These are phyloP conservation scores for Carcinoscorpius rotundicauda DNA, from an alignment of 1,140 invertebrate species.

Conservation along the genomic window DNA sequence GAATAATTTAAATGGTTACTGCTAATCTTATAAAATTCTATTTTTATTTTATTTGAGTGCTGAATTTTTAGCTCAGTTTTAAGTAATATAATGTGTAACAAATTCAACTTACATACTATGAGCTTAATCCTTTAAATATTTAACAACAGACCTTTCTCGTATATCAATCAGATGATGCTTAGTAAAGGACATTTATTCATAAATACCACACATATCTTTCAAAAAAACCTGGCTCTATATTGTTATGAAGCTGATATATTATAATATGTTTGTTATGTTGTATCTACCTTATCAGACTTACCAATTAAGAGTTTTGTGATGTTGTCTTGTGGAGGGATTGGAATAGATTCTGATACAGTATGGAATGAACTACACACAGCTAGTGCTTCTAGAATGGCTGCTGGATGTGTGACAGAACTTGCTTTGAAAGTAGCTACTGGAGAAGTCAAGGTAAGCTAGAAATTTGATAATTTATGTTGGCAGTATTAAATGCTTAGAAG, in stretches of 20 bases:
- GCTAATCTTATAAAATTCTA: too few species aligned
- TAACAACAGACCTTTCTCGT: neutral
- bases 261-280: neutral
- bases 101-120: constrained; percentile 1
- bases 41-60: too few species aligned
- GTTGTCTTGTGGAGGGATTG: constrained; percentile 87
- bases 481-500: too few species aligned
- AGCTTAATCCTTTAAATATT: neutral
- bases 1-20: too few species aligned
- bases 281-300: constrained; percentile 37
- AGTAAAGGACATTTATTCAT: neutral
- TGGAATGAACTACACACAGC: constrained; percentile 96
- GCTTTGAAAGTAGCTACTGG: constrained; percentile 51
- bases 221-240: neutral
- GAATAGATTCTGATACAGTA: constrained; percentile 93
- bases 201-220: neutral
- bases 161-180: neutral
- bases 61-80: too few species aligned
- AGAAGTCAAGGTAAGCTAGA: constrained; percentile 24
- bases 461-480: neutral
- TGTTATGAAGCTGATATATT: neutral
- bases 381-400: constrained; percentile 83
- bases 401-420: constrained; percentile 87
- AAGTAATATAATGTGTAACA: too few species aligned
- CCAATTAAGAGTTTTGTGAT: constrained; percentile 79